A percentile compares a stretch with the other conserved stretches of the same genome.
These are phyloP conservation scores for Nomada fabriciana DNA, from an alignment of 2,888 invertebrate species.

Conservation along the genomic window DNA sequence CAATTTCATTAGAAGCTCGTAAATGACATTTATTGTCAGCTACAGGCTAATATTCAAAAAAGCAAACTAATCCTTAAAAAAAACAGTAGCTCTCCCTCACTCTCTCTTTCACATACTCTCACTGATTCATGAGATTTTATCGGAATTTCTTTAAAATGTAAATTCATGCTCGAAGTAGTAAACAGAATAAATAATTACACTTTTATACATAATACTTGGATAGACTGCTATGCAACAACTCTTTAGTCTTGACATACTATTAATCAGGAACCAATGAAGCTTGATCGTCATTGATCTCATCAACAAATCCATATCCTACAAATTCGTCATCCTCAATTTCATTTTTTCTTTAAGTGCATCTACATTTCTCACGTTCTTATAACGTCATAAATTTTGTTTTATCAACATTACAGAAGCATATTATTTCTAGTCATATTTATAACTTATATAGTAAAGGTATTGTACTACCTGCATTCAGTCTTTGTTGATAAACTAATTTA, in stretches of 20 bases:
- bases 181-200: slow-evolving; percentile 56
- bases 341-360: slow-evolving; percentile 21
- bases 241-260: slow-evolving; percentile 24
- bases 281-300: slow-evolving; percentile 21
- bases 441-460: slow-evolving; percentile 68
- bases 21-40: slow-evolving; percentile 64
- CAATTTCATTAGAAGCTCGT: slow-evolving; percentile 39
- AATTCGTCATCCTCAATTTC: slow-evolving; percentile 21
- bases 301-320: slow-evolving; percentile 23
- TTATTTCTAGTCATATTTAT: slow-evolving; percentile 55
- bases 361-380: slow-evolving; percentile 24
- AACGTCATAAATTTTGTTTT: slow-evolving; percentile 42
- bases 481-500: slow-evolving; percentile 78
- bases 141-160: slow-evolving; percentile 24
- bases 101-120: not conserved
- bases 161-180: slow-evolving; percentile 36
- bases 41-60: slow-evolving; percentile 51
- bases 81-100: not conserved
- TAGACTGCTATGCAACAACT: slow-evolving; percentile 23
- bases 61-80: slow-evolving; percentile 30
- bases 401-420: slow-evolving; percentile 46
- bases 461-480: slow-evolving; percentile 81
- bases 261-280: slow-evolving; percentile 14
- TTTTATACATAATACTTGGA: slow-evolving; percentile 48
- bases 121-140: slow-evolving; percentile 12